These are phyloP conservation scores for Cettia cetti DNA, from an alignment of 2,113 vertebrate species.

Conservation along the genomic window DNA sequence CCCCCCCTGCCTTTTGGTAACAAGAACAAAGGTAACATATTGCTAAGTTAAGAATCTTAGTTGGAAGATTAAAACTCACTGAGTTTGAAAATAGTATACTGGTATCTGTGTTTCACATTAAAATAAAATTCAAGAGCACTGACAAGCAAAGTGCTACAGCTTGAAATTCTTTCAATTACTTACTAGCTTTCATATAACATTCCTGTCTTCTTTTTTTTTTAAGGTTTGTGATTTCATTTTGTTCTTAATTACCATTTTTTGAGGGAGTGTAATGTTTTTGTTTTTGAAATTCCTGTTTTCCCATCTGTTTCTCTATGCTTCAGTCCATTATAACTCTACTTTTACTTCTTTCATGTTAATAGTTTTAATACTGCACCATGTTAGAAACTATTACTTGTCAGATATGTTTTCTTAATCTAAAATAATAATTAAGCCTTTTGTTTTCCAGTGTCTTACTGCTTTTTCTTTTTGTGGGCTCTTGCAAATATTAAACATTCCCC, in stretches of 20 bases:
- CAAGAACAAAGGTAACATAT: not conserved
- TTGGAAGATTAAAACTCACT: not conserved
- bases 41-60: not conserved
- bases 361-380: not conserved
- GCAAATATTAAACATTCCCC: not conserved
- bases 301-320: not conserved
- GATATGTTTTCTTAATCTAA: not conserved
- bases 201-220: not conserved
- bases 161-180: not conserved
- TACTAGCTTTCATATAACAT: not conserved
- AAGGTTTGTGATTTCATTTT: not conserved
- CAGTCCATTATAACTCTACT: not conserved
- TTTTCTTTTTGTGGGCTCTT: not conserved
- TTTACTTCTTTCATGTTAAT: not conserved
- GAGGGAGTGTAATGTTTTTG: not conserved
- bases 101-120: not conserved
- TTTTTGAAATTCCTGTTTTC: not conserved
- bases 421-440: not conserved
- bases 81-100: not conserved
- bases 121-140: not conserved
- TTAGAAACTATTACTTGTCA: not conserved
- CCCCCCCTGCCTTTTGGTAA: not conserved
- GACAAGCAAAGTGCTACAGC: not conserved
- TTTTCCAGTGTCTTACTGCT: not conserved
- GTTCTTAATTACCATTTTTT: not conserved